A percentile compares a stretch with the other conserved stretches of the same genome.
These are phyloP conservation scores for Oplegnathus fasciatus DNA, from an alignment of 2,113 vertebrate species.

Conservation along the genomic window DNA sequence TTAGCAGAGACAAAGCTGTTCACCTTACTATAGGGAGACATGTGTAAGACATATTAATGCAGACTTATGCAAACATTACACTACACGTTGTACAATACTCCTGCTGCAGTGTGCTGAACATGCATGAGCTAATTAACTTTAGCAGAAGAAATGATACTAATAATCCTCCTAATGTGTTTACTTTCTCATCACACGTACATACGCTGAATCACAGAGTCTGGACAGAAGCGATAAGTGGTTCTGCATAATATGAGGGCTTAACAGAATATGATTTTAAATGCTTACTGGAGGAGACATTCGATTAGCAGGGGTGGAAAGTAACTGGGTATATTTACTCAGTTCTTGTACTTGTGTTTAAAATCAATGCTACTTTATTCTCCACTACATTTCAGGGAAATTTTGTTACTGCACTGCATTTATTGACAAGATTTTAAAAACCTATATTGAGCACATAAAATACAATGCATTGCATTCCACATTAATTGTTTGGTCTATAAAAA, in stretches of 20 bases:
- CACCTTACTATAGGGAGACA: background rate
- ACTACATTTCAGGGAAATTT: too few relatives aligned
- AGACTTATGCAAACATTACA: background rate
- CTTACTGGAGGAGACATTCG: background rate
- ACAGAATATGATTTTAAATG: background rate
- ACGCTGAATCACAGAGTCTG: background rate
- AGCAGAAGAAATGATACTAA: background rate
- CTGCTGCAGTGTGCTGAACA: constrained; percentile 1
- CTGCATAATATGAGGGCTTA: background rate
- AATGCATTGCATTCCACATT: too few relatives aligned
- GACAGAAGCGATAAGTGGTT: background rate
- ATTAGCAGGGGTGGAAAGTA: background rate
- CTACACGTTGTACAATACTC: background rate
- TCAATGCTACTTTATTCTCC: too few relatives aligned
- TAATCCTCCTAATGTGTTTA: background rate
- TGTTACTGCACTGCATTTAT: too few relatives aligned
- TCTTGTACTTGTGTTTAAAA: too few relatives aligned
- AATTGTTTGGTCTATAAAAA: too few relatives aligned
- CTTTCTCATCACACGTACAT: background rate
- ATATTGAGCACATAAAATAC: too few relatives aligned
- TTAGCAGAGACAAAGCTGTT: background rate
- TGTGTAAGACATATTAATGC: constrained; percentile 17
- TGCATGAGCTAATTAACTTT: background rate
- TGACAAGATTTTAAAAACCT: too few relatives aligned
- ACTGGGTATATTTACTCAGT: too few relatives aligned